These are phyloP conservation scores for Elephantulus edwardii DNA, from an alignment of 2,113 vertebrate genomes.

Conservation along the genomic window DNA sequence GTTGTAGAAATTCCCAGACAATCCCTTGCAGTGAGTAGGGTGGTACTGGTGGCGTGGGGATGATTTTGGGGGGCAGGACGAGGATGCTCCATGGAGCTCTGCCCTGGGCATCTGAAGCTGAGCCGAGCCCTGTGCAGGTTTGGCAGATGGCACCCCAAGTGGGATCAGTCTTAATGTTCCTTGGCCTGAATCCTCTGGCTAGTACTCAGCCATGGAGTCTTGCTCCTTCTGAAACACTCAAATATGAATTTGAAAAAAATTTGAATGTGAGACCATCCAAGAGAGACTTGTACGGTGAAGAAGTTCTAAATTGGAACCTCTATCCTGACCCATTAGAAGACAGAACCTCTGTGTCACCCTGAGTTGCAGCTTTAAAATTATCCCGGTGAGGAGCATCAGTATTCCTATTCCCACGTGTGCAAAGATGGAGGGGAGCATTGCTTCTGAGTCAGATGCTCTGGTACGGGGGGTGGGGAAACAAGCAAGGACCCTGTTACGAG, in stretches of 20 bases:
- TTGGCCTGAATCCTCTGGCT: no score
- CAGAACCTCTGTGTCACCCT: background rate
- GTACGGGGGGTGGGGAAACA: background rate
- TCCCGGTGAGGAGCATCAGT: background rate
- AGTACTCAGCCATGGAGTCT: background rate
- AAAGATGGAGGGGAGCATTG: background rate
- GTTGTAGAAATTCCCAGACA: no score
- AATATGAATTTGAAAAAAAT: no score
- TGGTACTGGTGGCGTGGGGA: fast-evolving
- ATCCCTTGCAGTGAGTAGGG: background rate
- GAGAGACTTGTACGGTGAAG: background rate
- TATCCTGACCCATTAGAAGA: background rate
- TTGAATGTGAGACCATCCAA: no score
- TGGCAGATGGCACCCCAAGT: background rate
- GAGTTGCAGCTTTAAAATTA: background rate
- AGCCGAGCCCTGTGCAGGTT: background rate
- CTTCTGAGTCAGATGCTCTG: background rate
- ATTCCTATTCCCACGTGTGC: background rate
- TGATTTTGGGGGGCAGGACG: background rate
- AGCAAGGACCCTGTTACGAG: no score
- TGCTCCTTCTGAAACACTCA: background rate
- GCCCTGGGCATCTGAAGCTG: background rate
- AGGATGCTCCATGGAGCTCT: background rate
- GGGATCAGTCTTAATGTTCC: background rate
- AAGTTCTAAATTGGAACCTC: background rate